phyloP scores from a whole-genome alignment of 1,140 invertebrate genomes.

The Nebria ingens region DNA sequence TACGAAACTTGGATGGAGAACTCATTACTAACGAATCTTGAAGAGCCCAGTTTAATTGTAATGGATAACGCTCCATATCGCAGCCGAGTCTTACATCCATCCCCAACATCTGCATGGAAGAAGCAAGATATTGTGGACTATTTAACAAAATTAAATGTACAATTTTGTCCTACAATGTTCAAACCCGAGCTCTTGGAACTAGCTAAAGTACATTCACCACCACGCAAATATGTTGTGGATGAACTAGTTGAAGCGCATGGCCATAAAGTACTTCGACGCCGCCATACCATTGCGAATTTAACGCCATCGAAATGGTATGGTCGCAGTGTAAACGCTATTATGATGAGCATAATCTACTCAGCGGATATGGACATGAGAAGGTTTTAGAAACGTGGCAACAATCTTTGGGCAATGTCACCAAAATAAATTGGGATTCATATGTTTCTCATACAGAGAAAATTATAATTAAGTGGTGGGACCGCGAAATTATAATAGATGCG shows the following conservation, averaged over 20 bases:
- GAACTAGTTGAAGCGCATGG: constrained; percentile 17
- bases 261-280: constrained; percentile 24
- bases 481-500: too few relatives aligned
- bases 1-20: background rate
- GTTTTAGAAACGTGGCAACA: background rate
- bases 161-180: background rate
- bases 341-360: background rate
- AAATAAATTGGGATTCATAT: background rate
- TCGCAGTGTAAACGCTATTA: constrained; percentile 14
- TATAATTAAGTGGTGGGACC: too few relatives aligned
- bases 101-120: background rate
- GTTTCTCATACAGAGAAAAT: too few relatives aligned
- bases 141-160: background rate
- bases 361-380: background rate
- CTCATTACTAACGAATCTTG: background rate
- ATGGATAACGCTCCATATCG: constrained; percentile 3
- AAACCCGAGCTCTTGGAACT: background rate
- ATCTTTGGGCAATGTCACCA: background rate
- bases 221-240: constrained; percentile 20
- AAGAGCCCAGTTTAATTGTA: background rate
- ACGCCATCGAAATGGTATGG: constrained; percentile 33
- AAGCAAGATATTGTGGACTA: background rate
- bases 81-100: background rate
- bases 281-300: constrained; percentile 32
- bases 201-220: constrained; percentile 6